Base-by-base conservation (phyloP, 2,797 vertebrate genomes). In the Diceros bicornis region DNA sequence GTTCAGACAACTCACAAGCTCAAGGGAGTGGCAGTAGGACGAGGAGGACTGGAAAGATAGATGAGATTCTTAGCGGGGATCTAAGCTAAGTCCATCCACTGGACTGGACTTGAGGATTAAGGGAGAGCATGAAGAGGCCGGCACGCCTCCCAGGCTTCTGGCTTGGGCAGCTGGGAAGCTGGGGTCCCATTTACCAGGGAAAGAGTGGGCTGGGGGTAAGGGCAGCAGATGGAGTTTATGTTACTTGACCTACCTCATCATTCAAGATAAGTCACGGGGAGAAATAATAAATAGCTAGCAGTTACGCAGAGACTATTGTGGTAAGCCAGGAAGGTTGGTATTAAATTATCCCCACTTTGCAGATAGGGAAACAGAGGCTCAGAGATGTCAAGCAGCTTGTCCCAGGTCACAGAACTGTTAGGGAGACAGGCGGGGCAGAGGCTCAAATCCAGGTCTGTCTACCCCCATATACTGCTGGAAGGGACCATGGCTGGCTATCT, bases 261-360 rank as follows among this genome's bases (percentile, higher is more conserved):
- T 62, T 66, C 41, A 91, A 59, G 77, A 79, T 44, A 91, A 84
- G 59, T 91, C 87, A 95, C 61, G 29, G 64, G 57, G 23, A 74
- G 37, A 79, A 44, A 79, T 27, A 66, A 64, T 7, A n/a, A 37
- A 18, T n/a, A 88, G 62, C 71, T n/a, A 25, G n/a, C 34, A 44
- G 27, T 64, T 61, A 84, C 23, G 13, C 77, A 61, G 68, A 84
- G 29, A 59, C 23, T 13, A 11, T 4, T 32, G 44, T 44, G 23
- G 57, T 57, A 34, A 59, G 9, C 17, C 6, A 47, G 3, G 7
- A 41, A 64, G 4, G 9, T 20, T 61, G 14, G 44, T 21, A 59
- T 90, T 69, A 21, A 47, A 78, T 50, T 57, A 61, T 12, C 64
- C 21, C 68, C 25, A 68, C 23, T 57, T 55, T 83, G 37, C 66